Conservation (phyloP, 2,113 vertebrate species). For the Indicator indicator region DNA sequence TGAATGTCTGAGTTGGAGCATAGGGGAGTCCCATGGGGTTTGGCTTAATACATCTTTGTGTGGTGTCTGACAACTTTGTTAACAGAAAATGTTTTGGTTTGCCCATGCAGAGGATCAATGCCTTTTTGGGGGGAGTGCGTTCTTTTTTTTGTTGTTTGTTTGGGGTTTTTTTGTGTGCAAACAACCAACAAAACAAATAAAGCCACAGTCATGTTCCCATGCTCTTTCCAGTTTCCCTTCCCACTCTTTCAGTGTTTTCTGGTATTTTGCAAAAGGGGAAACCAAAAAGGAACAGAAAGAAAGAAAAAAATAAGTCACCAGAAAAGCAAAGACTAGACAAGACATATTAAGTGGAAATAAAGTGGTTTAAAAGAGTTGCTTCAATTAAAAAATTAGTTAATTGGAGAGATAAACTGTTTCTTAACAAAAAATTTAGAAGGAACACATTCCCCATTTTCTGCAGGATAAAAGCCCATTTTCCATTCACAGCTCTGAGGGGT, state of each 20-base stretch:
- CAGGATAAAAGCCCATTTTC: constrained; percentile 12
- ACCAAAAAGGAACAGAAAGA: not conserved
- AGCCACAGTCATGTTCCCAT: not conserved
- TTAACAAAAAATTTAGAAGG: not conserved
- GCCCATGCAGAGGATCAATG: accelerated
- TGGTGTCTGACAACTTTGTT: not conserved
- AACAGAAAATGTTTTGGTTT: not conserved
- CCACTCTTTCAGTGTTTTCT: not conserved
- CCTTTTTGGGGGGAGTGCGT: not conserved
- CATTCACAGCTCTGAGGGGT: not conserved
- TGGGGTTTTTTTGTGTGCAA: not conserved
- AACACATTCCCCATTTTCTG: not conserved
- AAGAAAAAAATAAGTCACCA: not conserved
- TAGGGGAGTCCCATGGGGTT: not conserved
- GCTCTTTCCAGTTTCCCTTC: not conserved
- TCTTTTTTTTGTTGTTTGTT: no score
- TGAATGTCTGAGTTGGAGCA: not conserved
- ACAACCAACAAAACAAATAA: not conserved
- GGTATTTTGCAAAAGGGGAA: not conserved
- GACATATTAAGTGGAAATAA: not conserved
- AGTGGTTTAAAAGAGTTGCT: not conserved
- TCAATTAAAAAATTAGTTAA: not conserved
- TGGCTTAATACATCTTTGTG: not conserved
- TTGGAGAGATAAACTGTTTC: not conserved
- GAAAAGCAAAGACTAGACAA: not conserved